A percentile compares a stretch with the other conserved stretches of the same genome.
phyloP scores from a whole-genome alignment of 2,113 vertebrate genomes.

The Corynorhinus townsendii region DNA sequence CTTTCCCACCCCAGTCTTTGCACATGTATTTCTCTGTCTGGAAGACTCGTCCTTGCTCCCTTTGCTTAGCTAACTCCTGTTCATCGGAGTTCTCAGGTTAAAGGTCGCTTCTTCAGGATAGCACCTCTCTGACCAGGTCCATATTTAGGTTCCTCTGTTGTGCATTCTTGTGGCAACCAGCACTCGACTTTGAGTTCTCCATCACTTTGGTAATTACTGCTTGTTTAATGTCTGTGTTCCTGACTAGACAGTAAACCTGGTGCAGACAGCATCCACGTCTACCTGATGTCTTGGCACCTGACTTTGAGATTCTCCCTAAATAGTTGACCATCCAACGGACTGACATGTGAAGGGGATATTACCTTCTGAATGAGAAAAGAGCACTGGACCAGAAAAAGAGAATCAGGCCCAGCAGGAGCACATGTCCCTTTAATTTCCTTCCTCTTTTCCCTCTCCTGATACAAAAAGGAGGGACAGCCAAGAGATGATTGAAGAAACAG shows the following conservation, averaged over 20 bases:
- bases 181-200: neutral
- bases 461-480: neutral
- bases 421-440: neutral
- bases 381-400: neutral
- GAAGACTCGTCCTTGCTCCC: neutral
- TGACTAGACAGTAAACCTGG: neutral
- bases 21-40: neutral
- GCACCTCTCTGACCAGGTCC: neutral
- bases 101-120: neutral
- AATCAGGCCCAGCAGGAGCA: neutral
- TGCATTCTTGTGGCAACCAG: neutral
- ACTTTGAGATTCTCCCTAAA: neutral
- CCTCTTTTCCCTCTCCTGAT: neutral
- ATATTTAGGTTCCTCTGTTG: accelerated
- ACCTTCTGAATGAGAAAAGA: neutral
- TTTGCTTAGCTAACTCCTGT: neutral
- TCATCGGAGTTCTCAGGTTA: neutral
- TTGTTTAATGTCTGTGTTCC: neutral
- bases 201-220: neutral
- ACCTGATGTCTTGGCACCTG: neutral
- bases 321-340: neutral
- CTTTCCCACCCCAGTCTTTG: neutral
- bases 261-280: neutral
- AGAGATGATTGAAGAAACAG: neutral
- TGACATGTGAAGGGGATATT: neutral